Base-by-base conservation (phyloP, 1,140 invertebrate species). In the Antheraea pernyi region DNA sequence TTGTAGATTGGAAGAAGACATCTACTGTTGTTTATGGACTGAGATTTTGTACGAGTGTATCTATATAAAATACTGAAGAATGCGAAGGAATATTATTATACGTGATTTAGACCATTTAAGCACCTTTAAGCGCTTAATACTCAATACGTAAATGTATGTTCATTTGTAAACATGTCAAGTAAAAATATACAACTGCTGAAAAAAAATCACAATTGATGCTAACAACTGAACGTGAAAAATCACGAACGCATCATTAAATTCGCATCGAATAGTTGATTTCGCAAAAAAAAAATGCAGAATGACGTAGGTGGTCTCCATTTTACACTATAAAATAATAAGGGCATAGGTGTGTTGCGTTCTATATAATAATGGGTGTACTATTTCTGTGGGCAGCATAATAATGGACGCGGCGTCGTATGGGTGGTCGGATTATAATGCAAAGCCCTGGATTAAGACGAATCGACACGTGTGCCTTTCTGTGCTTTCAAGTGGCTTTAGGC, bases 161-260 rank as follows among this genome's bases (percentile, higher is more conserved):
- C 13, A 53, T 13, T 53, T 16, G 13, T 53, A 53, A 53, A 39
- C 62, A 69, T 48, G 42, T 67, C 59, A 67, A 67, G 59, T 63
- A 30, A 65, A 61, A 42, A 68, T 65, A 61, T 16, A 67, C 13
- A 53, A 53, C 46, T 37, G 53, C 16, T 69, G 60, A 53, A 65
- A 74, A 67, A 70, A 63, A 70, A 69, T 65, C 67, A 71, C 39
- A 61, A 71, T 70, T 68, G 42, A 59, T 78, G 72, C 65, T 67
- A 59, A 76, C 79, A 53, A 53, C 11, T n/a, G 84, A 83, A 70
- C 80, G 79, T 71, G 79, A 77, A 89, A 88, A 86, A 83, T 87
- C 88, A 91, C 88, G 86, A 86, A 82, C 83, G 85, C 78, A 76
- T 86, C 84, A 90, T 90, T 90, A 89, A 80, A 84, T 90, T 87